phyloP scores from a whole-genome alignment of 92 coral and sea anemone genomes.

The Porites divaricata region DNA sequence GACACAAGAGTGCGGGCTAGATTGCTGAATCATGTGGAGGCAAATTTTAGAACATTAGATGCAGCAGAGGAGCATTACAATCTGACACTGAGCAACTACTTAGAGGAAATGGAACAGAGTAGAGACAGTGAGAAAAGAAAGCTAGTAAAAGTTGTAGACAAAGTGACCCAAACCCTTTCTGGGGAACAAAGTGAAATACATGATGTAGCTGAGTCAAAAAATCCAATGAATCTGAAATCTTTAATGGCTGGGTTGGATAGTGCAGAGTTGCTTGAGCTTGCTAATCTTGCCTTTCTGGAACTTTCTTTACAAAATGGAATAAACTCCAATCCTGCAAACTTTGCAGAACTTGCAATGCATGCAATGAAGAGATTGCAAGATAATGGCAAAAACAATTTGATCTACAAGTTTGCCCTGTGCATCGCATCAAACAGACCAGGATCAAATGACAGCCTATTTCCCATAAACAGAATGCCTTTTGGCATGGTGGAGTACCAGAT shows the following conservation, averaged over 20 bases:
- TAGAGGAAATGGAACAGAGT: not conserved
- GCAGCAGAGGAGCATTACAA: conserved; percentile 16
- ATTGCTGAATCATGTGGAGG: not conserved
- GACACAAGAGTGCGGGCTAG: conserved; percentile 8
- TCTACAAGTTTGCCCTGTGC: too few species aligned
- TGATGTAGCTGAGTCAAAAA: not conserved
- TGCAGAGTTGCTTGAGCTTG: not conserved
- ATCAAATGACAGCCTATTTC: too few species aligned
- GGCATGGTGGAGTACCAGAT: conserved; percentile 43
- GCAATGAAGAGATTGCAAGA: too few species aligned
- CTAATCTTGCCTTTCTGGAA: not conserved
- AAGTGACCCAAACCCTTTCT: not conserved
- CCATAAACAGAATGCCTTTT: conserved; percentile 38
- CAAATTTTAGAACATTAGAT: not conserved
- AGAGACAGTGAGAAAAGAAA: too few species aligned
- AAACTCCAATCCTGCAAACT: too few species aligned
- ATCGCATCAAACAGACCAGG: too few species aligned
- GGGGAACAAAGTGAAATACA: not conserved
- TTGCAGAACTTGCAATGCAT: too few species aligned
- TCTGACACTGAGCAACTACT: not conserved
- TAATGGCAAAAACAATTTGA: too few species aligned
- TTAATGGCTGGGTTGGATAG: conserved; percentile 5
- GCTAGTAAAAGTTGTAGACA: not conserved
- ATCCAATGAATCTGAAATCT: not conserved
- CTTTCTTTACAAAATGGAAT: too few species aligned